Evolutionary conservation across 2,888 invertebrate species (phyloP).

Genomic region (Xanthorhoe designata): DNA sequence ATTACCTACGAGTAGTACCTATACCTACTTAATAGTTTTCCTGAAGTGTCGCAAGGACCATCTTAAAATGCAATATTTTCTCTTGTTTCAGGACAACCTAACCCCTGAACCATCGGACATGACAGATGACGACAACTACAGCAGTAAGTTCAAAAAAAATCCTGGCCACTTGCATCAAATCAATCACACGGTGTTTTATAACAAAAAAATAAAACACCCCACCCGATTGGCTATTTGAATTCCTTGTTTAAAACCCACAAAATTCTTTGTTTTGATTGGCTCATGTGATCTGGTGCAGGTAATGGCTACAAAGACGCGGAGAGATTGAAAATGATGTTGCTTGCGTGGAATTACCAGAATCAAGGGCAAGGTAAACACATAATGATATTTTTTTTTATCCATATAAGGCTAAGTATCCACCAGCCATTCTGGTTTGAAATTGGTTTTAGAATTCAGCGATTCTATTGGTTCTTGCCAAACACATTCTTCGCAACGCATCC

Average conservation of each 20-base stretch:
- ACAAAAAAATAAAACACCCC: conserved; percentile 40
- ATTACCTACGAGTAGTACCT: too few relatives aligned
- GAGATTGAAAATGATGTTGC: conserved; percentile 94
- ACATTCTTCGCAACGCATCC: too few relatives aligned
- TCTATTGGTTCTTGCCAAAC: too few relatives aligned
- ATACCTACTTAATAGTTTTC: too few relatives aligned
- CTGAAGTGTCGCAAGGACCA: not conserved
- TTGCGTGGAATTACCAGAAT: conserved; percentile 95
- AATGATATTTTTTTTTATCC: not conserved
- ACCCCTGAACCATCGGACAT: conserved; percentile 89
- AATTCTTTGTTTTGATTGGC: conserved; percentile 74
- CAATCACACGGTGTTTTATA: conserved; percentile 74
- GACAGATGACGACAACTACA: conserved; percentile 89
- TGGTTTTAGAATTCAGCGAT: too few relatives aligned
- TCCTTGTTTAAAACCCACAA: conserved; percentile 50
- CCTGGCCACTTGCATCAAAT: conserved; percentile 83
- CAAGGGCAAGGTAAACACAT: conserved; percentile 85
- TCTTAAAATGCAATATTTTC: conserved; percentile 36
- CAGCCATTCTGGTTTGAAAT: too few relatives aligned
- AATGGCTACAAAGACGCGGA: conserved; percentile 91
- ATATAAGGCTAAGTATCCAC: too few relatives aligned
- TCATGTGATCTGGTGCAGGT: conserved; percentile 85
- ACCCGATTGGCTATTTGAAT: conserved; percentile 42
- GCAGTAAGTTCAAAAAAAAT: conserved; percentile 83
- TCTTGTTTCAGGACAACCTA: conserved; percentile 89